These are phyloP conservation scores for Troilus luridus DNA, from an alignment of 2,888 invertebrate genomes.

Conservation along the genomic window DNA sequence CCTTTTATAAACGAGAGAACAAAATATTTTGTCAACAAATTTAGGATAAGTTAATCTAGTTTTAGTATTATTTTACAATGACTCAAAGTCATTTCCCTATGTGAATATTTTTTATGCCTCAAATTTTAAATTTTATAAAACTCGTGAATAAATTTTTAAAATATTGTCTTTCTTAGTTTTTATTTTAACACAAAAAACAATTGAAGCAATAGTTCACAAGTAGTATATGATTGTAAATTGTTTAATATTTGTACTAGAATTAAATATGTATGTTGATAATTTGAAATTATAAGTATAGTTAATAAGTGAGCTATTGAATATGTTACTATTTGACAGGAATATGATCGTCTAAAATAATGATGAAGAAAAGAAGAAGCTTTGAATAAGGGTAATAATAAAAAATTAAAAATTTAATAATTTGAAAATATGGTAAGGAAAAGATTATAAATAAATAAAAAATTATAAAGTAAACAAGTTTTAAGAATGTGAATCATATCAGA, in stretches of 20 bases:
- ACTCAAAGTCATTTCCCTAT: slow-evolving; percentile 60
- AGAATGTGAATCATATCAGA: background rate
- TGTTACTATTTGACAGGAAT: background rate
- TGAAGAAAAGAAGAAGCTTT: background rate
- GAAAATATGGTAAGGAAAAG: background rate
- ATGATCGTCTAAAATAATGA: background rate
- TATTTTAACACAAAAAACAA: slow-evolving; percentile 51
- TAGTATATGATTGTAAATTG: slow-evolving; percentile 55
- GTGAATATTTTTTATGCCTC: slow-evolving; percentile 63
- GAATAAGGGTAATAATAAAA: background rate
- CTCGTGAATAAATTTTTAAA: slow-evolving; percentile 53
- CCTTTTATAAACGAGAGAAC: slow-evolving; percentile 62
- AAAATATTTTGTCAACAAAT: slow-evolving; percentile 61
- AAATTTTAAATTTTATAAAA: slow-evolving; percentile 58
- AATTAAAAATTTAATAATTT: background rate
- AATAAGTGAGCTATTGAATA: background rate
- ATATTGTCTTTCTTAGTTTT: slow-evolving; percentile 59
- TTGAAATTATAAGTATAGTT: slow-evolving; percentile 31
- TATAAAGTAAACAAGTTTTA: background rate
- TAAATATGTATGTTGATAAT: slow-evolving; percentile 56
- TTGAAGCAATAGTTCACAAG: slow-evolving; percentile 57
- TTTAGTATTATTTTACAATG: slow-evolving; percentile 61
- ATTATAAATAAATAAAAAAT: background rate
- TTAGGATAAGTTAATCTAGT: slow-evolving; percentile 58
- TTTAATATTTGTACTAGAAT: slow-evolving; percentile 51